Evolutionary conservation across 1,140 invertebrate genomes (phyloP).

Genomic region (Himalopsyche phryganea): DNA sequence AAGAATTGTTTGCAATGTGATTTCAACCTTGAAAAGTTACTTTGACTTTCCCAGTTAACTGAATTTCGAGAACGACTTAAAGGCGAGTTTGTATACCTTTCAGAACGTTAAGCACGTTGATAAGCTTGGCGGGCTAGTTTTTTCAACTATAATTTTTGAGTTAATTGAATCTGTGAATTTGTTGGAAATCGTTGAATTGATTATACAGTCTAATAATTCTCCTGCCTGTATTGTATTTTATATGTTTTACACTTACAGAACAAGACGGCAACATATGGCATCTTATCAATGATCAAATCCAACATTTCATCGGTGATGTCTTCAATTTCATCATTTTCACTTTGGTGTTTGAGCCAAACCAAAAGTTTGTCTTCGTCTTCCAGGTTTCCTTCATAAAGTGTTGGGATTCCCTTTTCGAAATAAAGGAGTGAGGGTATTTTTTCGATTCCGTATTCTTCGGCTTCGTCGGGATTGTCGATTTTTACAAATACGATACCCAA

Average conservation of each 20-base stretch:
- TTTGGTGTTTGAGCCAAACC: conserved; percentile 81
- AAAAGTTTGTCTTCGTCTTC: conserved; percentile 89
- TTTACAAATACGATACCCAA: conserved; percentile 88
- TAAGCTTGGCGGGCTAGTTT: no score
- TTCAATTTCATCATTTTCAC: conserved; percentile 88
- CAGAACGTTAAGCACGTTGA: no score
- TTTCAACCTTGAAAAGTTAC: no score
- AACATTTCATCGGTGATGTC: conserved; percentile 93
- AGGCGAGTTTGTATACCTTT: no score
- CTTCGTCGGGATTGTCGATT: conserved; percentile 86
- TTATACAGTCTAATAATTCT: no score
- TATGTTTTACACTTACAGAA: conserved; percentile 79
- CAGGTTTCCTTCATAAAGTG: conserved; percentile 83
- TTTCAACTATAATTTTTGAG: no score
- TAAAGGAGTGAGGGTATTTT: conserved; percentile 81
- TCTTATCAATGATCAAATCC: conserved; percentile 85
- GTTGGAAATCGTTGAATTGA: no score
- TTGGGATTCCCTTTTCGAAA: conserved; percentile 88
- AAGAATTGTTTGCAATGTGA: no score
- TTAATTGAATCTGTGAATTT: no score
- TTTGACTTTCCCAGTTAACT: no score
- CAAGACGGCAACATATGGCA: conserved; percentile 81
- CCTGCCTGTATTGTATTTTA: no score
- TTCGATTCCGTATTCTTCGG: conserved; percentile 87
- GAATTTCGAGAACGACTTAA: no score